Conservation (phyloP, 2,888 invertebrate genomes). For the Xestia ashworthii region DNA sequence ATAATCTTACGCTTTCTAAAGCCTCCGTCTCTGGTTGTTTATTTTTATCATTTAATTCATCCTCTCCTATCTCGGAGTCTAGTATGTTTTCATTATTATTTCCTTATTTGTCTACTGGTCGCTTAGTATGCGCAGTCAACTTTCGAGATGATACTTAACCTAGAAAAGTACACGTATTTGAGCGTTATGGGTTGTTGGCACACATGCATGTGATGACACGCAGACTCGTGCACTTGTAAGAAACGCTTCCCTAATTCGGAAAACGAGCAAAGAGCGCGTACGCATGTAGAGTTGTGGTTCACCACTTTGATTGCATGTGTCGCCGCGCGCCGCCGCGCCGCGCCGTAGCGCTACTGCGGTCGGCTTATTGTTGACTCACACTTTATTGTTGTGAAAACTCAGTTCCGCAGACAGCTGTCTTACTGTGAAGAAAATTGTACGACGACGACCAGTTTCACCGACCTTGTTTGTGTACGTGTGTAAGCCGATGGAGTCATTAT, state of each 20-base stretch:
- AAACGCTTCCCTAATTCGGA: conserved; percentile 64
- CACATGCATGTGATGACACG: conserved; percentile 42
- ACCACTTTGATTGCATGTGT: conserved; percentile 70
- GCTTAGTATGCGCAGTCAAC: conserved; percentile 77
- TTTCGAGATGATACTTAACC: conserved; percentile 81
- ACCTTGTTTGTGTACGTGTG: conserved; percentile 71
- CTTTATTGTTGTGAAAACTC: conserved; percentile 76
- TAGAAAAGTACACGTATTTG: conserved; percentile 71
- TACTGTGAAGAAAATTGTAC: conserved; percentile 72
- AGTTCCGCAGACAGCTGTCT: conserved; percentile 70
- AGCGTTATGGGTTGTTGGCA: conserved; percentile 63
- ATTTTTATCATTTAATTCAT: conserved; percentile 71
- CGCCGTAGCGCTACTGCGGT: conserved; percentile 55
- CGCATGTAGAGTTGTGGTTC: conserved; percentile 68
- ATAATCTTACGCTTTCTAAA: conserved; percentile 65
- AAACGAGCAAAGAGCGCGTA: conserved; percentile 61
- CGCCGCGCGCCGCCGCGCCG: conserved; percentile 26
- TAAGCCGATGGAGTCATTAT: conserved; percentile 75
- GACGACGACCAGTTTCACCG: conserved; percentile 73
- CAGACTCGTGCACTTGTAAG: conserved; percentile 46
- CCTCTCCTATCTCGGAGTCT: conserved; percentile 67
- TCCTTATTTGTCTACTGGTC: conserved; percentile 76
- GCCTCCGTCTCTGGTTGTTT: conserved; percentile 52
- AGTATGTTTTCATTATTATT: conserved; percentile 77
- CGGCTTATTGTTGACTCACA: conserved; percentile 73